Evolutionary conservation across 1,140 invertebrate species (phyloP).

Genomic region (Penaeus vannamei): DNA sequence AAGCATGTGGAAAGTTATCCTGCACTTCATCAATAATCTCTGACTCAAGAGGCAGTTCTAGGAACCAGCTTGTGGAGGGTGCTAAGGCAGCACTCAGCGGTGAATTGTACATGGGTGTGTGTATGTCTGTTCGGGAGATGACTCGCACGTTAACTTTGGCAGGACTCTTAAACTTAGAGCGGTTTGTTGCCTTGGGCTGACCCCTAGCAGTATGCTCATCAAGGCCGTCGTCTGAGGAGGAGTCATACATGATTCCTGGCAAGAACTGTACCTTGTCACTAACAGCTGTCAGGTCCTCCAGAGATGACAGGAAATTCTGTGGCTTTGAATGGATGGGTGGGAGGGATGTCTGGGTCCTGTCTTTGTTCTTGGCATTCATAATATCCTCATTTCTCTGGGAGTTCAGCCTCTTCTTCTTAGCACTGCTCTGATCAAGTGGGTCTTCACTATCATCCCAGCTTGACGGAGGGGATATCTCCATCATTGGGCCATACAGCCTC

Average conservation of each 20-base stretch:
- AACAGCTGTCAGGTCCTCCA: constrained; percentile 9
- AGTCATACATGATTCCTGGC: constrained; percentile 55
- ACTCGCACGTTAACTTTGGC: constrained; percentile 42
- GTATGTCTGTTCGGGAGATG: constrained; percentile 44
- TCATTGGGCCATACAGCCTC: background rate
- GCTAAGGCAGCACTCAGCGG: constrained; percentile 65
- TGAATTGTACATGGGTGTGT: constrained; percentile 51
- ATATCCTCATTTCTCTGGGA: background rate
- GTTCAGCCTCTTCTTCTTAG: background rate
- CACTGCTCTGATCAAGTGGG: background rate
- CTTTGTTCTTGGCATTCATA: constrained; percentile 7
- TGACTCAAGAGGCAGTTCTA: constrained; percentile 71
- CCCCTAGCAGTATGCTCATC: background rate
- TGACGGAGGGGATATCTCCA: constrained; percentile 7
- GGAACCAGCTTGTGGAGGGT: constrained; percentile 70
- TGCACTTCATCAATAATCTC: constrained; percentile 70
- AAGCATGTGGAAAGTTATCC: constrained; percentile 71
- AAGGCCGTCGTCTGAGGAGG: constrained; percentile 41
- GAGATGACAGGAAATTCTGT: background rate
- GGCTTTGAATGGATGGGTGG: background rate
- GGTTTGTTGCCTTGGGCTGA: background rate
- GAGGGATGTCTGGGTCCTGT: background rate
- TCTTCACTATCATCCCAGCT: constrained; percentile 45
- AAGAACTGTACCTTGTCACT: constrained; percentile 39
- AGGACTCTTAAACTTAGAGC: constrained; percentile 2